Base-by-base conservation (phyloP, 2,888 invertebrate genomes). In the Acanthacorydalis orientalis region DNA sequence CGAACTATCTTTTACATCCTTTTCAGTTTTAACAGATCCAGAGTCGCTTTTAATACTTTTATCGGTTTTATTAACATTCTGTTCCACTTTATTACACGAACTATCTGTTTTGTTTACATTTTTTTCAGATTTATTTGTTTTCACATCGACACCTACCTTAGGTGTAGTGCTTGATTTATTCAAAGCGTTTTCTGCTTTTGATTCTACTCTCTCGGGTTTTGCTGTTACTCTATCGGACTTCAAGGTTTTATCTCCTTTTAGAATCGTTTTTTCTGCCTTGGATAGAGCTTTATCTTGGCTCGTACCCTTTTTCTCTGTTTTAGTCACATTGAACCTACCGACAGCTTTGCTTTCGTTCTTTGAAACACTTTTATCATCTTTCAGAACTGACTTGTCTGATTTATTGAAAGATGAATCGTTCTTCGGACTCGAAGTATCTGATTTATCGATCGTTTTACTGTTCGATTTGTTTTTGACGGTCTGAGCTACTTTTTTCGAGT, bases 21-120 rank as follows among this genome's bases (percentile, higher is more conserved):
- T 45, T 54, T 56, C 41, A 49, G 48, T 51, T 53, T 50, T 14
- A 51, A 47, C 52, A 57, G 23, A 53, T 16, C 58, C 54, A 45
- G 51, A 53, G 47, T 48, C 52, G 39, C 53, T 46, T 51, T 55
- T 56, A 31, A 49, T n/a, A 51, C 23, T 54, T 53, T 31, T 51
- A 51, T 46, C 49, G 49, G 31, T 49, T 39, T 31, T 46, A 34
- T 38, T 37, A 31, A 31, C 10, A 16, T n/a, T n/a, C n/a, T n/a
- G n/a, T n/a, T n/a, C n/a, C n/a, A n/a, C n/a, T n/a, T n/a, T n/a
- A n/a, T n/a, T n/a, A n/a, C n/a, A n/a, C n/a, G 37, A 11, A 15
- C 33, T 10, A 14, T 46, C 49, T 23, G 23, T 23, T 23, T 45
- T 47, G 38, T 39, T 39, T 37, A 15, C 11, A 41, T 15, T 16